Evolutionary conservation across 2,113 vertebrate species (phyloP), one percentile per base, ranked within the genome.

Genomic region (Rhizomys pruinosus): DNA sequence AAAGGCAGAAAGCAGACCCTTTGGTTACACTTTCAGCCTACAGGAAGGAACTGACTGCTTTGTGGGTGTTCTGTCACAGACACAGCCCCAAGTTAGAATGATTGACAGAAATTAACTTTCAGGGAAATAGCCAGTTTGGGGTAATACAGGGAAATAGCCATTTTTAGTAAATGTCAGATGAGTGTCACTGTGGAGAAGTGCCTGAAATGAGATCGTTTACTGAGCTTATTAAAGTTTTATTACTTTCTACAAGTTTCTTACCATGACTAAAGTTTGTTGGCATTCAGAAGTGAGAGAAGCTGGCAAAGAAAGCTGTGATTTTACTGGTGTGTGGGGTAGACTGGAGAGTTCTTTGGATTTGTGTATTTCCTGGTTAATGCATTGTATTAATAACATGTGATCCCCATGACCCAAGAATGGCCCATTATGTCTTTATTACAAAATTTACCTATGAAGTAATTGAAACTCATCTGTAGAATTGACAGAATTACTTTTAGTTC

Each of bases 401-500:
- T 64, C 9, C 90, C 57, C 74, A 13, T 88, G 20, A 89, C 27
- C 74, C 19, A n/a, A 34, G 13, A 84, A 90, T 81, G 13, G 2
- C 47, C 37, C 12, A 32, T 39, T 86, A 59, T 64, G 7, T 7
- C 61, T 92, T 84, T 73, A 57, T 2, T 66, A 39, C 42, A 52
- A 93, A 71, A 55, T 95, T 87, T 90, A 20, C 27, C 66, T 44
- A 10, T 55, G 72, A 89, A 82, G 69, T 84, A 34, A 23, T 17
- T 72, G 42, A 86, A 63, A 34, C 23, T 47, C 1, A 25, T 19
- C 8, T 23, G 15, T 66, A 77, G 34, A 5, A n/a, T 68, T 71
- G 17, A 66, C 32, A 84, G 87, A 94, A 69, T 90, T 64, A 63
- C 57, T 95, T 96, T 87, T 66, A 55, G 13, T 85, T 42, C 76